Conservation (phyloP, 2,888 invertebrate genomes). For the Cephus nigrinus region DNA sequence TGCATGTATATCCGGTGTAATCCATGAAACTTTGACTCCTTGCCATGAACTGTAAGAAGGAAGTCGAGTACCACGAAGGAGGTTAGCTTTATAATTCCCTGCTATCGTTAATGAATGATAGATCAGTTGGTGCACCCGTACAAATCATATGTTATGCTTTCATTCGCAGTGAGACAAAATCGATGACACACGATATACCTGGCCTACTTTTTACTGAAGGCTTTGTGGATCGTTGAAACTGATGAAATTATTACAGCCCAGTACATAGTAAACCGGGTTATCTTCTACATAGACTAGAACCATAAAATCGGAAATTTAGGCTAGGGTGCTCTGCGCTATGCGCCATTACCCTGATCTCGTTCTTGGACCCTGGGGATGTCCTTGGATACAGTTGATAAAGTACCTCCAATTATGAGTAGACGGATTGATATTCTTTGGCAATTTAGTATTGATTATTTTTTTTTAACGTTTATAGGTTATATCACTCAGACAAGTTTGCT, state of each 20-base stretch:
- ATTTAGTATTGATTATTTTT: neutral
- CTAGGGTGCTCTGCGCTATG: neutral
- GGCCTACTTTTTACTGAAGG: constrained; percentile 33
- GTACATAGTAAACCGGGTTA: constrained; percentile 10
- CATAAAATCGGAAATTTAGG: constrained; percentile 1
- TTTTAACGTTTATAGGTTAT: neutral
- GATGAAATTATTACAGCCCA: constrained; percentile 4
- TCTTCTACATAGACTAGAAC: constrained; percentile 1
- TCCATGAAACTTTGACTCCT: neutral
- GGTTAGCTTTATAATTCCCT: neutral
- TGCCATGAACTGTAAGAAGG: neutral
- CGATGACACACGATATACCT: constrained; percentile 32
- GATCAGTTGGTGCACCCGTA: neutral
- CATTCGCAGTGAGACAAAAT: constrained; percentile 26
- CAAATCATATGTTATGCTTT: neutral
- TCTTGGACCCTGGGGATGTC: neutral
- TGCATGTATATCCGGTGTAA: neutral
- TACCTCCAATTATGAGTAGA: neutral
- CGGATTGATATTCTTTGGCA: neutral
- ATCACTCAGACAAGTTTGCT: neutral
- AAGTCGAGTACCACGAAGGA: neutral
- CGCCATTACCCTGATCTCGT: neutral
- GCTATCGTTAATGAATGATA: neutral
- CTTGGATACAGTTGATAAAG: neutral
- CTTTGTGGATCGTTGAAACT: constrained; percentile 16